Evolutionary conservation across 2,113 vertebrate genomes (phyloP).

Genomic region (Xiphophorus maculatus): DNA sequence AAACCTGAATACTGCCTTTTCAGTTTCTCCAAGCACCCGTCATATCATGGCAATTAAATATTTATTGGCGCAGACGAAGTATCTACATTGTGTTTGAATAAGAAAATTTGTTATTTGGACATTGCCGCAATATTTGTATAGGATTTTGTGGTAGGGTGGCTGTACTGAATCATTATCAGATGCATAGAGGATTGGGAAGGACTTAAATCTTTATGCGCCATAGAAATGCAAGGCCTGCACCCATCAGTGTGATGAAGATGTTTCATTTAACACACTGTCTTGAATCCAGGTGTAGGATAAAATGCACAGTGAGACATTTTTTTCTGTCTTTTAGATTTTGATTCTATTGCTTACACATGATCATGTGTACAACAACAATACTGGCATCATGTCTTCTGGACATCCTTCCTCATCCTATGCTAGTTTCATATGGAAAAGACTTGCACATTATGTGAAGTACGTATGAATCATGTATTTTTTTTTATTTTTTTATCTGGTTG

Average conservation of each 20-base stretch:
- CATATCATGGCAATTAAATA: background rate
- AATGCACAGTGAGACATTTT: background rate
- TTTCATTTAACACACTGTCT: background rate
- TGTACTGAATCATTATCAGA: no score
- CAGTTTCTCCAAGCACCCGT: background rate
- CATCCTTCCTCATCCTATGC: background rate
- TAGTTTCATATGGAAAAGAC: slow-evolving; percentile 1
- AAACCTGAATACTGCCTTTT: no score
- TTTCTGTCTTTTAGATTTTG: background rate
- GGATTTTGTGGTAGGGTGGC: no score
- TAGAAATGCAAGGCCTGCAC: no score
- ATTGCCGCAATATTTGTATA: no score
- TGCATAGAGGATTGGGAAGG: no score
- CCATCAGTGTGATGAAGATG: background rate
- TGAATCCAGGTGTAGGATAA: background rate
- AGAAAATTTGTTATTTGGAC: no score
- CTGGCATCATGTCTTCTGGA: background rate
- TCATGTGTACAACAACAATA: background rate
- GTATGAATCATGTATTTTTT: slow-evolving; percentile 14
- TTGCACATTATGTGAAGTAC: background rate
- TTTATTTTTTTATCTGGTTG: background rate
- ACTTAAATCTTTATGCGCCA: no score
- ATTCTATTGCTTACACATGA: background rate
- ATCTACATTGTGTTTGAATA: no score
- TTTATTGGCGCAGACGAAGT: background rate